These are phyloP conservation scores for Alcis repandata DNA, from an alignment of 2,888 invertebrate species.

Conservation along the genomic window DNA sequence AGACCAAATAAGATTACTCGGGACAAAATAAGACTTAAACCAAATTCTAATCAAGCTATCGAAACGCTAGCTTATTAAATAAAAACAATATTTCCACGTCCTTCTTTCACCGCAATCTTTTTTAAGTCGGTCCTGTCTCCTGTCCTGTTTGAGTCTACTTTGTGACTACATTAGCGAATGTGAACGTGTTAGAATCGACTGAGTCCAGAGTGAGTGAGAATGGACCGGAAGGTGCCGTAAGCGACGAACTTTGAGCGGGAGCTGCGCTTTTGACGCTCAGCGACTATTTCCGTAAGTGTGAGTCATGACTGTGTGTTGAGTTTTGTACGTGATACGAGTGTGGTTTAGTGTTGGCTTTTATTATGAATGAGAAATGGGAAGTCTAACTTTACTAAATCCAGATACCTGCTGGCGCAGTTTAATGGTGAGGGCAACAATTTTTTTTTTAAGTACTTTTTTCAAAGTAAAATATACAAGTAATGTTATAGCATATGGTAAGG, in stretches of 20 bases:
- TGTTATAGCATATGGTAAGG: no score
- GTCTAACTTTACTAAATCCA: not conserved
- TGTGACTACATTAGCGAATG: slow-evolving; percentile 25
- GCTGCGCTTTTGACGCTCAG: not conserved
- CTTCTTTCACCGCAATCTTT: not conserved
- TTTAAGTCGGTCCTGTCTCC: no score
- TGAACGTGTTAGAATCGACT: slow-evolving; percentile 47
- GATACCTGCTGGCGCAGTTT: no score
- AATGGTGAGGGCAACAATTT: no score
- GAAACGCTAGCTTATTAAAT: no score
- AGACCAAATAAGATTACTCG: no score
- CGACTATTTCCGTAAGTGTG: not conserved
- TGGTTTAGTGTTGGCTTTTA: not conserved
- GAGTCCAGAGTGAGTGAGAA: slow-evolving; percentile 37
- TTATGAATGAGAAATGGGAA: not conserved
- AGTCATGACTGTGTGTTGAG: not conserved
- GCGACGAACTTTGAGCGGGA: slow-evolving; percentile 38
- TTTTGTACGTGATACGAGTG: not conserved
- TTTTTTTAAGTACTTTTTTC: no score
- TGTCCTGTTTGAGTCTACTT: not conserved
- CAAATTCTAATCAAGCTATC: no score
- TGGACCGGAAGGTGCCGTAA: slow-evolving; percentile 35
- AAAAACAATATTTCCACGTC: not conserved
- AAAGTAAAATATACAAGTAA: no score
- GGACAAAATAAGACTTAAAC: no score